Conservation (phyloP, 2,113 vertebrate species). For the Symphodus melops region DNA sequence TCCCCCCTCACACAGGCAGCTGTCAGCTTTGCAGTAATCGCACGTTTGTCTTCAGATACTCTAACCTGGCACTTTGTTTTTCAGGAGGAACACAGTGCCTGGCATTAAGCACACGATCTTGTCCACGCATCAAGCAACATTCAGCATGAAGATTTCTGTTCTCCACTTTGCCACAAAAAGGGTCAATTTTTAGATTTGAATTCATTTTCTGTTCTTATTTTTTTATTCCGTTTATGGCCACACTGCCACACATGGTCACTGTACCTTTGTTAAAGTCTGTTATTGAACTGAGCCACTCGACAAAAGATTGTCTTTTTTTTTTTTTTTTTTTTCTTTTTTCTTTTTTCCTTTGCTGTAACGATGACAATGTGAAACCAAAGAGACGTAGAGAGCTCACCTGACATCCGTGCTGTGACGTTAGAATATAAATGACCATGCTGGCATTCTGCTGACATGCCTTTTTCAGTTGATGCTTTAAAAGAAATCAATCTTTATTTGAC, state of each 20-base stretch:
- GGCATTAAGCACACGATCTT: constrained; percentile 58
- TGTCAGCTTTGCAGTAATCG: constrained; percentile 13
- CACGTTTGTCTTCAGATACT: not conserved
- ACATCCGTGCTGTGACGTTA: constrained; percentile 5
- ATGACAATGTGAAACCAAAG: constrained; percentile 53
- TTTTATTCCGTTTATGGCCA: not conserved
- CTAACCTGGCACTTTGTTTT: constrained; percentile 37
- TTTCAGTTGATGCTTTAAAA: constrained; percentile 21
- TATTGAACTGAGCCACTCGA: constrained; percentile 7
- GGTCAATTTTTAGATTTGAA: constrained; percentile 32
- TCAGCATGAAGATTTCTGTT: constrained; percentile 48
- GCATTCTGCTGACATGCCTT: constrained; percentile 24
- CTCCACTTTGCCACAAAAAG: constrained; percentile 9
- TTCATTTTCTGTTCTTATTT: constrained; percentile 34
- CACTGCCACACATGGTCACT: constrained; percentile 13
- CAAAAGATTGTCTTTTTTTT: not conserved
- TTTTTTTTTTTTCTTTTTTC: constrained; percentile 14
- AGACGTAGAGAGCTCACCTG: not conserved
- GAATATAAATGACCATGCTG: constrained; percentile 2
- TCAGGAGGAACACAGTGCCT: constrained; percentile 48
- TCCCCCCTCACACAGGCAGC: constrained; percentile 29
- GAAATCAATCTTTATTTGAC: not conserved
- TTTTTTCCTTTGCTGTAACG: constrained; percentile 30
- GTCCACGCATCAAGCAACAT: constrained; percentile 44
- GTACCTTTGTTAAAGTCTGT: constrained; percentile 8